phyloP scores from a whole-genome alignment of 1,140 invertebrate genomes.

The Drosophila sproati region DNA sequence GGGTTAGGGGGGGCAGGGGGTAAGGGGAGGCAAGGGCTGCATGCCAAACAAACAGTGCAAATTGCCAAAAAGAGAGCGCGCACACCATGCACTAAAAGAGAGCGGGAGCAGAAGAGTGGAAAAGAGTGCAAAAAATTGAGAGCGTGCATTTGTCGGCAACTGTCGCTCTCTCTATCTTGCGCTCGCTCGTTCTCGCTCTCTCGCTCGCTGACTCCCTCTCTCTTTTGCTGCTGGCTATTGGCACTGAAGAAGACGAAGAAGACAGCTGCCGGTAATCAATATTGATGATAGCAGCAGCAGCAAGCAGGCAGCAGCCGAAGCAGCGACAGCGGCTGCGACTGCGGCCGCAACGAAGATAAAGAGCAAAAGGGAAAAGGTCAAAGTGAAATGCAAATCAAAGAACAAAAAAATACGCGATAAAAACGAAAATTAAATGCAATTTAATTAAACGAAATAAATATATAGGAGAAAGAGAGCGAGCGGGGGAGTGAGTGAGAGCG shows the following conservation, averaged over 20 bases:
- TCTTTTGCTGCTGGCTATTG: not conserved
- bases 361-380: slow-evolving; percentile 55
- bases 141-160: slow-evolving; percentile 24
- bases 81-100: not conserved
- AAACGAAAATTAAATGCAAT: slow-evolving; percentile 54
- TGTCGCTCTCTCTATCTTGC: not conserved
- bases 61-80: slow-evolving; percentile 46
- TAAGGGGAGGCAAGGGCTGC: slow-evolving; percentile 20
- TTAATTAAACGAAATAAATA: slow-evolving; percentile 55
- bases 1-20: no score
- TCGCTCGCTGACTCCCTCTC: slow-evolving; percentile 12
- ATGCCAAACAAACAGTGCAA: slow-evolving; percentile 61
- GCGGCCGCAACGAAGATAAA: slow-evolving; percentile 51
- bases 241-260: slow-evolving; percentile 50
- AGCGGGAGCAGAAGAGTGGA: slow-evolving; percentile 12
- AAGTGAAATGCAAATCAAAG: slow-evolving; percentile 53
- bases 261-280: slow-evolving; percentile 83
- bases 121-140: slow-evolving; percentile 6
- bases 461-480: slow-evolving; percentile 1
- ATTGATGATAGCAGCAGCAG: slow-evolving; percentile 73
- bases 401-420: slow-evolving; percentile 13
- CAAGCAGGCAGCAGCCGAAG: slow-evolving; percentile 72
- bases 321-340: slow-evolving; percentile 1
- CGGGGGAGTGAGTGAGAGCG: not conserved
- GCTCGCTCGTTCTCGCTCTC: not conserved